phyloP scores from a whole-genome alignment of 2,797 vertebrate species.

The Chiloscyllium punctatum region DNA sequence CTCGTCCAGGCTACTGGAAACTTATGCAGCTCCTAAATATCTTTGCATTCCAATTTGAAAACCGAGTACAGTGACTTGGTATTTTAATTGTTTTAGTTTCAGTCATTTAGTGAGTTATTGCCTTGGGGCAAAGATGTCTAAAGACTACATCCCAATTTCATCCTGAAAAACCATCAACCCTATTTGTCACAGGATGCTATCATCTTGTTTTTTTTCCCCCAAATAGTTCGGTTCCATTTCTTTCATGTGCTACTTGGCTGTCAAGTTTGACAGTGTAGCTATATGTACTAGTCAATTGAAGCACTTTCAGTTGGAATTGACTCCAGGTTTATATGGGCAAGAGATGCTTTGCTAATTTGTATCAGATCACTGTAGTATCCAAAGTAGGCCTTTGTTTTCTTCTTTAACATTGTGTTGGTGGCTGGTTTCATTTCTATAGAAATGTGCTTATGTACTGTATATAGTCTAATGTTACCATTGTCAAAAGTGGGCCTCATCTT shows the following conservation, averaged over 20 bases:
- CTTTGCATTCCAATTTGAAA: neutral
- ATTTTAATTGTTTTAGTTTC: no score
- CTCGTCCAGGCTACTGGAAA: neutral
- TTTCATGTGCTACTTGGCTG: neutral
- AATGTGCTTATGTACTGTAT: neutral
- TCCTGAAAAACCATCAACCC: neutral
- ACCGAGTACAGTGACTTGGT: no score
- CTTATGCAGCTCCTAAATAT: neutral
- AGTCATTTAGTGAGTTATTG: neutral
- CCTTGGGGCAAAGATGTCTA: neutral
- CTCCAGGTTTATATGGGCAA: neutral
- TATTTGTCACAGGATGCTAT: neutral
- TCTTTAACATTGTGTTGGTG: neutral
- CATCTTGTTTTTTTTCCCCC: neutral
- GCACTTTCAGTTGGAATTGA: neutral
- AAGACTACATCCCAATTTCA: neutral
- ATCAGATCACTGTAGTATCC: neutral
- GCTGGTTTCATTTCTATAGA: no score
- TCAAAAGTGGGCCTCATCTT: neutral
- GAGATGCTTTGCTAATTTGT: neutral
- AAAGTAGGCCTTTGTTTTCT: neutral
- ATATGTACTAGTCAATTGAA: neutral
- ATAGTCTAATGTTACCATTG: neutral
- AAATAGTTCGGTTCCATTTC: neutral
- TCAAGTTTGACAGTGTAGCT: neutral